These are phyloP conservation scores for Armadillidium nasatum DNA, from an alignment of 1,140 invertebrate genomes.

Conservation along the genomic window DNA sequence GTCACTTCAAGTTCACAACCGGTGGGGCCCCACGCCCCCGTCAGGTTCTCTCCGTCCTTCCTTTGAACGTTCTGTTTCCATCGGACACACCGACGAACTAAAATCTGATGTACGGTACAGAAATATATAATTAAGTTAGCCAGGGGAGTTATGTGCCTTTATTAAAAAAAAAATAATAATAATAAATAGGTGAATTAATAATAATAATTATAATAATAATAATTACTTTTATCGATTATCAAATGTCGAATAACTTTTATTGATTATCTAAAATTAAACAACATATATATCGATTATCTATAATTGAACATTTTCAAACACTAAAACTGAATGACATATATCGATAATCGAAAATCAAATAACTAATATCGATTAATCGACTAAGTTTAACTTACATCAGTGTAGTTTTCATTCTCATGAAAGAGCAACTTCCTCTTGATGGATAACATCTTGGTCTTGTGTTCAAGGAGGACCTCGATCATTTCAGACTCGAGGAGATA, in stretches of 20 bases:
- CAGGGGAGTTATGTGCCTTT: too few species aligned
- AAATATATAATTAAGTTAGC: background rate
- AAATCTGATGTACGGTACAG: constrained; percentile 33
- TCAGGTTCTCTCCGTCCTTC: background rate
- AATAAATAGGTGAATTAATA: too few species aligned
- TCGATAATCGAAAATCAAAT: too few species aligned
- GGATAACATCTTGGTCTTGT: background rate
- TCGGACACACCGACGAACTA: constrained; percentile 42
- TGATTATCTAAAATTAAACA: too few species aligned
- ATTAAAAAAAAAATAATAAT: too few species aligned
- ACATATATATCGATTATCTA: too few species aligned
- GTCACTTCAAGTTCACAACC: constrained; percentile 43
- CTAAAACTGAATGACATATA: too few species aligned
- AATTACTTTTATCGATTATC: too few species aligned
- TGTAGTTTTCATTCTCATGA: background rate
- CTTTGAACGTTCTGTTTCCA: constrained; percentile 32
- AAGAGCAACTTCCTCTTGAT: background rate
- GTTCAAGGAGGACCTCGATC: background rate
- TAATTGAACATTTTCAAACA: too few species aligned
- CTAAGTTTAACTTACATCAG: background rate
- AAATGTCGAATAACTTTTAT: too few species aligned
- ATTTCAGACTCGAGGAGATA: background rate
- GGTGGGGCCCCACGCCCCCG: constrained; percentile 45
- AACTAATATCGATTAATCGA: background rate
- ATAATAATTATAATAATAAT: too few species aligned